Evolutionary conservation across 2,797 vertebrate genomes (phyloP), one percentile per base, ranked within the genome.

Genomic region (Todus mexicanus): DNA sequence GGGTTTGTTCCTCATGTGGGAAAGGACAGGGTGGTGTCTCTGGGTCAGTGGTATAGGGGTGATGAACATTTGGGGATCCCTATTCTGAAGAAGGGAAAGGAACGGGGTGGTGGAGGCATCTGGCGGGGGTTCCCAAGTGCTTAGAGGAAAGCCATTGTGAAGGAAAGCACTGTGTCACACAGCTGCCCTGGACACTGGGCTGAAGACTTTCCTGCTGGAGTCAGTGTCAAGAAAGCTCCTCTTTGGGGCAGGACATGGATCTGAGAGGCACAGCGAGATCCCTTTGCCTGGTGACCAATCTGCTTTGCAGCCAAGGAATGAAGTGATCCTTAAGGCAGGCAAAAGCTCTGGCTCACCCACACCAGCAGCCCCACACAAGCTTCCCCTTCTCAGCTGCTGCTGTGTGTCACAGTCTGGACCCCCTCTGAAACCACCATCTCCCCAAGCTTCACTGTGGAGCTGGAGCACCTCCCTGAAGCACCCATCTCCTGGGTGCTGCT

Each of bases 391-490:
- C 0, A 0, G 17, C 10, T 25, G 23, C 77, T 78, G 54, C 40
- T 1, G 1, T 11, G 29, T 4, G 8, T 51, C 2, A 1, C 48
- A 77, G 33, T 47, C 42, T 59, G 27, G 8, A 15, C 5, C 11
- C 12, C 5, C 43, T 73, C 45, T 35, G 50, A 65, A 65, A 38
- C 21, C 56, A 19, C 48, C 70, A 29, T 11, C 70, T 65, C 45
- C 47, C 37, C 70, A 50, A 35, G 64, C 74, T 80, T 59, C 50
- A 13, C 68, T 12, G 0, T 11, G 0, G 6, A 68, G 60, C 42
- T 40, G 60, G 48, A 57, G 25, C n/a, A 54, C 15, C 21, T 59
- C 42, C 23, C 15, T 35, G 53, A 25, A 68, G 37, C 33, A 51
- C 29, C 11, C 48, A 19, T 29, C 33, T 73, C 45, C 14, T 0